Conservation (phyloP, 2,888 invertebrate genomes). For the Drosophila ustulata region DNA sequence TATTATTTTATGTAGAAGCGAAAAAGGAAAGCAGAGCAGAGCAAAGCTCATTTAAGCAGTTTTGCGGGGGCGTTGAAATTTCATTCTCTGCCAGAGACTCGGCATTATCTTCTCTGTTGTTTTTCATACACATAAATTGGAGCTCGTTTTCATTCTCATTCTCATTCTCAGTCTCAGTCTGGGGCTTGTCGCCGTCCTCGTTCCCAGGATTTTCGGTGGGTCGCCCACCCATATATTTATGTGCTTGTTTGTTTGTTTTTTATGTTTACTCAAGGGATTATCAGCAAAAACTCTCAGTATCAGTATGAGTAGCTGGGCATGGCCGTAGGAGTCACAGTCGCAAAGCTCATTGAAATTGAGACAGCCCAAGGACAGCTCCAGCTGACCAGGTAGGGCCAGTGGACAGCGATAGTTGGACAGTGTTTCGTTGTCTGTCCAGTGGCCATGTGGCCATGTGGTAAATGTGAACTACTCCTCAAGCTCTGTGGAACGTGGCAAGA, state of each 20-base stretch:
- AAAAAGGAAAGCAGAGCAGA: not conserved
- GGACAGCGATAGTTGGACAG: not conserved
- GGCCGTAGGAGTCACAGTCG: conserved; percentile 1
- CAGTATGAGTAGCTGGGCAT: conserved; percentile 14
- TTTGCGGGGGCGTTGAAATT: conserved; percentile 6
- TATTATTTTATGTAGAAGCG: not conserved
- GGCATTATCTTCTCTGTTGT: not conserved
- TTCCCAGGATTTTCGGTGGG: not conserved
- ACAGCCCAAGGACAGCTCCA: conserved; percentile 19
- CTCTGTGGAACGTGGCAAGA: conserved; percentile 2
- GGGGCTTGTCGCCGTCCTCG: not conserved
- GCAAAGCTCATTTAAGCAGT: conserved; percentile 1
- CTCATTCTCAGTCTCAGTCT: too few relatives aligned
- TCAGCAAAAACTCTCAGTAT: conserved; percentile 23
- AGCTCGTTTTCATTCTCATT: not conserved
- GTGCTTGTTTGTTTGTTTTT: conserved; percentile 52
- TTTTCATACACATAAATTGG: conserved; percentile 2
- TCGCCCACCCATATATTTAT: conserved; percentile 24
- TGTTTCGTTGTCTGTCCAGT: conserved; percentile 15
- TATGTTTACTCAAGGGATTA: conserved; percentile 53
- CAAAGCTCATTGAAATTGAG: conserved; percentile 38
- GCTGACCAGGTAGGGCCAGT: conserved; percentile 4
- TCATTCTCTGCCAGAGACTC: conserved; percentile 8
- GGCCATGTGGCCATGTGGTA: conserved; percentile 44
- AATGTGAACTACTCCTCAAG: conserved; percentile 41